Evolutionary conservation across 1,140 invertebrate genomes (phyloP).

Genomic region (Ceratitis capitata): DNA sequence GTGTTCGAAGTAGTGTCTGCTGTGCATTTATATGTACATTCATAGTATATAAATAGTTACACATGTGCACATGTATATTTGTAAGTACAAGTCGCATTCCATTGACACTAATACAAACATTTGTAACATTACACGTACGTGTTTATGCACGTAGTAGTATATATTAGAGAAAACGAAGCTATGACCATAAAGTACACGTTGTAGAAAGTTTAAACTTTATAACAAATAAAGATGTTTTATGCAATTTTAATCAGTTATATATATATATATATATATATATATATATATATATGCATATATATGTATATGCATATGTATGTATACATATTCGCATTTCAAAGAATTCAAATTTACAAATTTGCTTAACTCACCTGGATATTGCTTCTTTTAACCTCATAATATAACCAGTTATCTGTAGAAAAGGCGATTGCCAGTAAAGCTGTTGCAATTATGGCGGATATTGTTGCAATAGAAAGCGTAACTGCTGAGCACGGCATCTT

Average conservation of each 20-base stretch:
- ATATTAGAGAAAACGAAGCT: conserved; percentile 38
- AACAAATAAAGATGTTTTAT: background rate
- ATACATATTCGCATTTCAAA: conserved; percentile 37
- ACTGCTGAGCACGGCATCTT: conserved; percentile 93
- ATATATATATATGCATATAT: conserved; percentile 40
- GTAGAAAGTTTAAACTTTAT: conserved; percentile 42
- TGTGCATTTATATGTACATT: background rate
- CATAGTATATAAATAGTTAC: too few species aligned
- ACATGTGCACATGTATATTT: background rate
- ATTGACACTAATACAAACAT: conserved; percentile 26
- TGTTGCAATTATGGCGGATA: conserved; percentile 91
- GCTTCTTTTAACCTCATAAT: conserved; percentile 87
- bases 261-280: conserved; percentile 3
- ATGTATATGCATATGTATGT: conserved; percentile 9
- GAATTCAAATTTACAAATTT: background rate
- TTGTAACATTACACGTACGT: background rate
- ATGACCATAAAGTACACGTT: conserved; percentile 12
- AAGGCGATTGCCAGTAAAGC: conserved; percentile 91
- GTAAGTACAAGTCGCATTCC: conserved; percentile 39
- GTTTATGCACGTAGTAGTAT: background rate
- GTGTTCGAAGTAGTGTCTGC: background rate
- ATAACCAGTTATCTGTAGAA: conserved; percentile 94
- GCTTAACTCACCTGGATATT: conserved; percentile 80
- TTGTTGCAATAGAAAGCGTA: conserved; percentile 91
- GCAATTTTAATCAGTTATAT: conserved; percentile 42